These are phyloP conservation scores for Salticus scenicus DNA, from an alignment of 2,888 invertebrate genomes.

Conservation along the genomic window DNA sequence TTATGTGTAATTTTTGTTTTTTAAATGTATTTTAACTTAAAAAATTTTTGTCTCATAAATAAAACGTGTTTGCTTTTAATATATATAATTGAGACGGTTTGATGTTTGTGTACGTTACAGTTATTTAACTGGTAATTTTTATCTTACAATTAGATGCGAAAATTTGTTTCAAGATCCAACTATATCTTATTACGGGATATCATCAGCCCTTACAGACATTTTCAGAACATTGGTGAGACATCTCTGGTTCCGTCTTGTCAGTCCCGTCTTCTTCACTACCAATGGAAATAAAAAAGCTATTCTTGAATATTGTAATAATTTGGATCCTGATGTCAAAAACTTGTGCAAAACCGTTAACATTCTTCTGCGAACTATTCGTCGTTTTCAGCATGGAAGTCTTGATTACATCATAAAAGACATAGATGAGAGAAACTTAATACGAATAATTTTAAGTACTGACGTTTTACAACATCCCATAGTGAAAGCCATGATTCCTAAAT, in stretches of 20 bases:
- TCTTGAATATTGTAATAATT: not conserved
- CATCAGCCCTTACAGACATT: conserved; percentile 25
- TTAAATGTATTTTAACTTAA: no score
- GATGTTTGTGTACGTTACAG: no score
- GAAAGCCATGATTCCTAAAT: conserved; percentile 18
- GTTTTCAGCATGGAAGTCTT: not conserved
- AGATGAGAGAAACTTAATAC: not conserved
- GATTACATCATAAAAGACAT: conserved; percentile 7
- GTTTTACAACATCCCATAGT: conserved; percentile 6
- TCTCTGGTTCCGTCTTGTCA: conserved; percentile 30
- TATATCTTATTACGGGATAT: not conserved
- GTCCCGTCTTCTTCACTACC: not conserved
- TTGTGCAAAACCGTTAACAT: conserved; percentile 30
- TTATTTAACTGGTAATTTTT: no score
- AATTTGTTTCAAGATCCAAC: not conserved
- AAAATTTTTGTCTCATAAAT: no score
- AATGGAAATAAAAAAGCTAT: not conserved
- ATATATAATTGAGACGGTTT: no score
- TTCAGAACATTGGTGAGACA: conserved; percentile 20
- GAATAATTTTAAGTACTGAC: not conserved
- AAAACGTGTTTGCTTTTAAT: no score
- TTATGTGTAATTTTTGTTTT: no score
- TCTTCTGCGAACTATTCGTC: conserved; percentile 28
- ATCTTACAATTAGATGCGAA: conserved; percentile 31
- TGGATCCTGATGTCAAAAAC: not conserved